Conservation (phyloP, 1,140 invertebrate species). For the Mamestra configurata region DNA sequence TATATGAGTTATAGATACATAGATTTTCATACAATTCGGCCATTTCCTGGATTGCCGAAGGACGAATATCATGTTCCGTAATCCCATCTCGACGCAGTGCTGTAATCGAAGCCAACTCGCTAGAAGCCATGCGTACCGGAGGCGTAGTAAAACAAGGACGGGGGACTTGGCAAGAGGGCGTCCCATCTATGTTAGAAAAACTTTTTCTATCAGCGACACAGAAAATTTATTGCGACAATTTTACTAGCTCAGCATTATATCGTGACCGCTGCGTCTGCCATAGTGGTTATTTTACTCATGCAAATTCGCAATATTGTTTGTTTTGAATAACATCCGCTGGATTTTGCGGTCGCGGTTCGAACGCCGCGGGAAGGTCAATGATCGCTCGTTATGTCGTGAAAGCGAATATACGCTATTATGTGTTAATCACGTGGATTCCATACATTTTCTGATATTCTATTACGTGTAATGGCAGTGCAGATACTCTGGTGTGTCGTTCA, state of each 20-base stretch:
- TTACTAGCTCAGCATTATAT: conserved; percentile 54
- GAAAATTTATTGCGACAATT: conserved; percentile 62
- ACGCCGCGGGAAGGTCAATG: conserved; percentile 37
- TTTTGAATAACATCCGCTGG: conserved; percentile 56
- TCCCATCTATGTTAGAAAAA: conserved; percentile 55
- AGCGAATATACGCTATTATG: conserved; percentile 41
- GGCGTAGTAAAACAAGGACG: conserved; percentile 43
- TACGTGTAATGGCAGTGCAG: conserved; percentile 6
- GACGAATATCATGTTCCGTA: conserved; percentile 45
- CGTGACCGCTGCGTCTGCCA: conserved; percentile 46
- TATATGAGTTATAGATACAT: neutral
- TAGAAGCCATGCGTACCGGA: conserved; percentile 50
- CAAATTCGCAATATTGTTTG: conserved; percentile 54
- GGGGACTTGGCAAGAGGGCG: conserved; percentile 52
- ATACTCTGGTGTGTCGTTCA: conserved; percentile 7
- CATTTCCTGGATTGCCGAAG: conserved; percentile 14
- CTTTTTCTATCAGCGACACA: conserved; percentile 60
- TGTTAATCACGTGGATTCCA: conserved; percentile 41
- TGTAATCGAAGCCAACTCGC: conserved; percentile 51
- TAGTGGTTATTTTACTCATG: conserved; percentile 55
- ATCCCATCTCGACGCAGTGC: conserved; percentile 49
- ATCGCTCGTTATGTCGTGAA: conserved; percentile 18
- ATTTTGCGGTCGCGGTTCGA: conserved; percentile 53
- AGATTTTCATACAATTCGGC: conserved; percentile 1
- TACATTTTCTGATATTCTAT: conserved; percentile 39